phyloP scores from a whole-genome alignment of 1,140 invertebrate species.

The Melanaphis sacchari region DNA sequence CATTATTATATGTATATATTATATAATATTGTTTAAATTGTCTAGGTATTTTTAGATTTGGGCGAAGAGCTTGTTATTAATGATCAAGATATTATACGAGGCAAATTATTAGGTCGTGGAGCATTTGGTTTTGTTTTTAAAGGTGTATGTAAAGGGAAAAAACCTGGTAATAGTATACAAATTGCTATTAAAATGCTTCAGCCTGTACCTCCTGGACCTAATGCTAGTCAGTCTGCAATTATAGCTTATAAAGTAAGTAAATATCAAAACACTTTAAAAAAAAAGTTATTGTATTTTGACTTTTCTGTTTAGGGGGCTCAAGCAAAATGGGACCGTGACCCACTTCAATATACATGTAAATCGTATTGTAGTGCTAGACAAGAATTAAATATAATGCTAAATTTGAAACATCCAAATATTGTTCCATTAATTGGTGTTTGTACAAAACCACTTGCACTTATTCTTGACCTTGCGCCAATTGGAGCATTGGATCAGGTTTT shows the following conservation, averaged over 20 bases:
- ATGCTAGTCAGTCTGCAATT: conserved; percentile 75
- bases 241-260: conserved; percentile 78
- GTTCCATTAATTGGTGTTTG: conserved; percentile 80
- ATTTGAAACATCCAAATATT: conserved; percentile 88
- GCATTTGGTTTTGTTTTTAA: conserved; percentile 97
- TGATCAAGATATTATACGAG: conserved; percentile 79
- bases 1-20: neutral
- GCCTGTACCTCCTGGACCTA: conserved; percentile 85
- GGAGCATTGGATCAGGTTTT: conserved; percentile 87
- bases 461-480: conserved; percentile 89
- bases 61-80: conserved; percentile 80
- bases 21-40: neutral
- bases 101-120: conserved; percentile 87
- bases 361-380: conserved; percentile 95
- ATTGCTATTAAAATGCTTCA: conserved; percentile 97
- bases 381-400: conserved; percentile 88
- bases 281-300: neutral
- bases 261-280: neutral
- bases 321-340: conserved; percentile 90
- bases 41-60: conserved; percentile 85
- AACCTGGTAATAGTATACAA: conserved; percentile 69
- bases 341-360: conserved; percentile 88
- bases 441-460: conserved; percentile 68
- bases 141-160: conserved; percentile 74
- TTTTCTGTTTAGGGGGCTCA: conserved; percentile 71